Conservation (phyloP, 1,140 invertebrate species). For the Drosophila aff. region DNA sequence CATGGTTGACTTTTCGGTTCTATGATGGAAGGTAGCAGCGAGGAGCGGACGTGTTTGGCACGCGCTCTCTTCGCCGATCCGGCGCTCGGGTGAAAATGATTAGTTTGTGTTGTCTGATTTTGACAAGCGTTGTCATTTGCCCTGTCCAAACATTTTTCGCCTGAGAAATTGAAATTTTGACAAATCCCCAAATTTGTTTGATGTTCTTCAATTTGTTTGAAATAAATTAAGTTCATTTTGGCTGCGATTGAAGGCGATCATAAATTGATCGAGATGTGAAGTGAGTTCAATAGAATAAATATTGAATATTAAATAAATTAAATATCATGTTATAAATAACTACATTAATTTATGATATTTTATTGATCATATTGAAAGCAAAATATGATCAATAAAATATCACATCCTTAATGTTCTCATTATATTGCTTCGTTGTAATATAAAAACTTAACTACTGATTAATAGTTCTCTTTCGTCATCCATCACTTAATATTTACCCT, state of each 20-base stretch:
- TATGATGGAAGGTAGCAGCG: constrained; percentile 7
- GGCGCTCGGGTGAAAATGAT: constrained; percentile 61
- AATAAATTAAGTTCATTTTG: constrained; percentile 14
- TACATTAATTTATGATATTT: neutral
- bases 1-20: constrained; percentile 44
- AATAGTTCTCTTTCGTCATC: too few relatives aligned
- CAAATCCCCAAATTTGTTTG: constrained; percentile 57
- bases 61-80: constrained; percentile 65
- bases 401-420: too few relatives aligned
- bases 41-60: constrained; percentile 56
- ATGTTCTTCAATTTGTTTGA: constrained; percentile 30
- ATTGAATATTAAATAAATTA: neutral
- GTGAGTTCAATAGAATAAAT: neutral
- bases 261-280: neutral
- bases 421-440: too few relatives aligned
- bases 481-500: neutral
- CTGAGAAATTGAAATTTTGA: constrained; percentile 72
- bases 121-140: constrained; percentile 79
- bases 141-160: constrained; percentile 77
- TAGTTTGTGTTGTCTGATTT: constrained; percentile 77
- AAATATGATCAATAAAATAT: too few relatives aligned
- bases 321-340: rapidly evolving
- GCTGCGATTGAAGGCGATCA: neutral
- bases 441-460: too few relatives aligned
- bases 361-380: neutral